Conservation (phyloP, 2,797 vertebrate species). For the Cryptoprocta ferox region DNA sequence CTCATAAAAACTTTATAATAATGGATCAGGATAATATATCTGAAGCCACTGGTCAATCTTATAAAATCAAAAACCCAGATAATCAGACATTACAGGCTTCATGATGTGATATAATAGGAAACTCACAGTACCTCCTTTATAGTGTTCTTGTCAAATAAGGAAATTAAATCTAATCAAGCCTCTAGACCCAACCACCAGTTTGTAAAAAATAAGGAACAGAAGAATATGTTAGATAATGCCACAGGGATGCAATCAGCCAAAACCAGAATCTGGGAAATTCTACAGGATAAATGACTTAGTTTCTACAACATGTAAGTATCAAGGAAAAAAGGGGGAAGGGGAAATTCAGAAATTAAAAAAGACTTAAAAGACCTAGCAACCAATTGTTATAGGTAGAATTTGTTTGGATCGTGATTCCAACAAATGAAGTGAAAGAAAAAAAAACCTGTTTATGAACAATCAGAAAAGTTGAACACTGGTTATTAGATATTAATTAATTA, state of each 20-base stretch:
- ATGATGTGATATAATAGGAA: neutral
- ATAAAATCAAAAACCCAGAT: neutral
- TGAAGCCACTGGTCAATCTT: neutral
- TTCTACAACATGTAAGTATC: neutral
- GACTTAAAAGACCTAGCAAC: neutral
- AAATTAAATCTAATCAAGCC: neutral
- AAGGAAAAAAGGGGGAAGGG: neutral
- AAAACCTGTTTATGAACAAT: neutral
- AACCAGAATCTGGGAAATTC: neutral
- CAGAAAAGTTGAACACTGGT: neutral
- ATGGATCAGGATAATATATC: neutral
- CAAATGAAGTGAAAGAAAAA: neutral
- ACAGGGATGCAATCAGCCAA: neutral
- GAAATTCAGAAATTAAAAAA: neutral
- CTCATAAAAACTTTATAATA: neutral
- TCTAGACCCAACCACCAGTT: neutral
- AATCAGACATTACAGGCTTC: neutral
- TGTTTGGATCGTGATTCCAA: slow-evolving; percentile 4
- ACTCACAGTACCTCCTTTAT: neutral
- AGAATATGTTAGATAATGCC: neutral
- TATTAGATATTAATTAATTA: neutral
- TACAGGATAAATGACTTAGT: neutral
- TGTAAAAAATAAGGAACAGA: neutral
- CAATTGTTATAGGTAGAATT: neutral
- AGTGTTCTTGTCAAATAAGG: neutral